Base-by-base conservation (phyloP, 2,113 vertebrate genomes). In the Phoxinus phoxinus region DNA sequence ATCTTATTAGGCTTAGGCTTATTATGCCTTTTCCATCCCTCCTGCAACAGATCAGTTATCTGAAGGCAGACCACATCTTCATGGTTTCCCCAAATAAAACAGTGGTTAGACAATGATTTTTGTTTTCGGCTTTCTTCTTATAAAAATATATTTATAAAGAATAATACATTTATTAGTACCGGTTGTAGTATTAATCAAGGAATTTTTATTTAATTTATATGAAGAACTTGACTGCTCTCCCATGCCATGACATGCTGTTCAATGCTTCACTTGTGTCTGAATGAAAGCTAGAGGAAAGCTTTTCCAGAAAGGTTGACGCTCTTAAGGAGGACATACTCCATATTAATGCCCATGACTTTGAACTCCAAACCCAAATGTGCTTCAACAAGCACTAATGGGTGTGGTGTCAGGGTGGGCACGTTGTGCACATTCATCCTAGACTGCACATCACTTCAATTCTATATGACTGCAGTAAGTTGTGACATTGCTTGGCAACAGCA, bases 301-400 rank as follows among this genome's bases (percentile, higher is more conserved):
- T 46, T 58, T 61, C 61, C 9, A 58, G 56, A 13, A 23, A 3
- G 25, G 41, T 25, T 11, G 44, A 44, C 35, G 65, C 32, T 51
- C 25, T 41, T 44, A 6, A 30, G 44, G n/a, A 19, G 51, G 32
- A 51, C 7, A 32, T 35, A 21, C 71, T 74, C 71, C 71, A n/a
- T 74, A 63, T 13, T 63, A 74, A 74, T 74, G 71, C n/a, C 12
- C 13, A 48, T 48, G 23, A 74, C 46, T 46, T 74, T 48, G 23
- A 74, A 17, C 41, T 74, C n/a, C 41, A 74, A 27, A 25, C n/a
- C n/a, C n/a, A 74, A 48, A 74, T 48, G 41, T 74, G 72, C 6
- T 48, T 74, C 41, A 46, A 74, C 72, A 74, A 74, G 72, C 72
- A 25, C n/a, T 25, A n/a, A 25, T 25, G 72, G 72, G 72, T 74